Conservation (phyloP, 2,113 vertebrate species). For the Macheiramphus alcinus region DNA sequence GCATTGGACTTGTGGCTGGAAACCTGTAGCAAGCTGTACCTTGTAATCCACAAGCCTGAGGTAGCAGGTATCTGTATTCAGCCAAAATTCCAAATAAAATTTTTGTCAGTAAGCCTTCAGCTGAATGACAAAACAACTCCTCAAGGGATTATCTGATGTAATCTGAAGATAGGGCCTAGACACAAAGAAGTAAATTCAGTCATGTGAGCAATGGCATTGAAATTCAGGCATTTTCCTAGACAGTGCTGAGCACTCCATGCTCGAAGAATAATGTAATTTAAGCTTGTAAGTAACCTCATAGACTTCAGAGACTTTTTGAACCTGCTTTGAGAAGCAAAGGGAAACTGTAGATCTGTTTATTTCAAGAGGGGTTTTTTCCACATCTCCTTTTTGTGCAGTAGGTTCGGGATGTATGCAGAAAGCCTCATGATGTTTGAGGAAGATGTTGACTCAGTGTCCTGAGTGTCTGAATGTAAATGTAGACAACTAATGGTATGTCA, state of each 20-base stretch:
- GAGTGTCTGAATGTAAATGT: not conserved
- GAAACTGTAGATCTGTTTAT: not conserved
- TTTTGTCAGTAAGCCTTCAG: not conserved
- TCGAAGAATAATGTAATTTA: not conserved
- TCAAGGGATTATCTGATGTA: not conserved
- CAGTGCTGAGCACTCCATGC: not conserved
- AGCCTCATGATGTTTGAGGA: not conserved
- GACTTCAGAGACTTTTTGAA: not conserved
- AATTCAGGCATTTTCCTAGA: not conserved
- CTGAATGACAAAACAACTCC: not conserved
- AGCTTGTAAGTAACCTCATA: not conserved
- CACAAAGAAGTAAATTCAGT: not conserved
- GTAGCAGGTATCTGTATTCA: not conserved
- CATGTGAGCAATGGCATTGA: not conserved
- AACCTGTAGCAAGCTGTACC: not conserved
- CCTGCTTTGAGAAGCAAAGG: not conserved
- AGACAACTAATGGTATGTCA: not conserved
- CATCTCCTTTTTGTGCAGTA: not conserved
- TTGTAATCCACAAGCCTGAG: not conserved
- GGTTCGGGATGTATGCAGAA: not conserved
- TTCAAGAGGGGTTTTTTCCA: not conserved
- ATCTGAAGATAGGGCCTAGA: not conserved
- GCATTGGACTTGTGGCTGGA: not conserved
- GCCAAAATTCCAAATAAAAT: not conserved
- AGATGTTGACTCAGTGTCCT: not conserved